Evolutionary conservation across 2,113 vertebrate genomes (phyloP), one percentile per base, ranked within the genome.

Genomic region (Ancistrus triradiatus): DNA sequence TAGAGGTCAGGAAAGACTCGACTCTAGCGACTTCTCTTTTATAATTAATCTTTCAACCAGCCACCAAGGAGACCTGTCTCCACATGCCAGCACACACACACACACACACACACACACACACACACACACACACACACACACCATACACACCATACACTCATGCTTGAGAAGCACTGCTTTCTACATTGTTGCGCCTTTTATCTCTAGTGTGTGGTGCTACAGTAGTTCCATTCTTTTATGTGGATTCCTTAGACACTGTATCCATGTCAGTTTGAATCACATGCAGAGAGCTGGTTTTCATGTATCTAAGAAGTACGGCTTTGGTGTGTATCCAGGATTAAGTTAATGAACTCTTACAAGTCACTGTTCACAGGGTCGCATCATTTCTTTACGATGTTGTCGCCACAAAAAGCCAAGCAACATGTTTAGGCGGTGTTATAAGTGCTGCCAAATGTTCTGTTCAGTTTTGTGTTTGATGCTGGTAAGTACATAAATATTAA

Each of bases 41-140:
- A 66, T 68, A 70, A 79, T 79, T 68, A 76, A 76, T 79, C 77
- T 76, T 69, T 62, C 37, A 63, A 58, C 44, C 14, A 42, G 63
- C 59, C 65, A 59, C 65, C 37, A 57, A 15, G 58, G 68, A 60
- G 35, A 47, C 25, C 52, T 37, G n/a, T 43, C 33, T 47, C 21
- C 35, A 62, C 33, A 46, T n/a, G 55, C 43, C 19, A 33, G 24
- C 37, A 31, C 37, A 43, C 48, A 21, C 48, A 40, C 42, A 9
- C 63, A 44, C 56, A 72, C 13, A 44, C 49, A 62, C 4, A 24
- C n/a, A n/a, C n/a, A n/a, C n/a, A n/a, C n/a, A n/a, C n/a, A n/a
- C n/a, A n/a, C n/a, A n/a, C n/a, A n/a, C n/a, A n/a, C n/a, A n/a
- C n/a, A n/a, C n/a, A n/a, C n/a, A n/a, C n/a, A n/a, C n/a, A n/a